Percentiles rank a stretch among this genome's conserved stretches.
Conservation (phyloP, 2,888 invertebrate species). For the Scaptodrosophila latifasciaeformis region DNA sequence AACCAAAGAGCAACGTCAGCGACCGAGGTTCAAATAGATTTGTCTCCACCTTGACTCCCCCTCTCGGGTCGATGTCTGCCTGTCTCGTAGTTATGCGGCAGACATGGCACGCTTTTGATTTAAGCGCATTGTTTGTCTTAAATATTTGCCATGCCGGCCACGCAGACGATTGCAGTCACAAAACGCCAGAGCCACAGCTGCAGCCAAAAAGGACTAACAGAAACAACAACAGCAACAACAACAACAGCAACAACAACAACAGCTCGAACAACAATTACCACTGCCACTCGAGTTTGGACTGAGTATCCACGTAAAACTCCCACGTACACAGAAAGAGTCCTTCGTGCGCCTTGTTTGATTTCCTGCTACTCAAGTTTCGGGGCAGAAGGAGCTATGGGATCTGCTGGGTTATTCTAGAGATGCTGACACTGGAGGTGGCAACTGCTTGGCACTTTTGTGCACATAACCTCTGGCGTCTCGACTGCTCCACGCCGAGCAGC, state of each 20-base stretch:
- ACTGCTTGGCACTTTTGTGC: conserved; percentile 38
- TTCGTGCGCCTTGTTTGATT: conserved; percentile 54
- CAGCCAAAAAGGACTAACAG: neutral
- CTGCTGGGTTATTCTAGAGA: too few relatives aligned
- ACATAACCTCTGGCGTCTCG: conserved; percentile 41
- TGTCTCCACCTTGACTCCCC: conserved; percentile 4
- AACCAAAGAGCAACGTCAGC: conserved; percentile 23
- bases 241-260: conserved; percentile 1
- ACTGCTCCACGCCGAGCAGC: neutral
- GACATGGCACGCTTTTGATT: conserved; percentile 63
- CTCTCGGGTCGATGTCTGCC: conserved; percentile 20
- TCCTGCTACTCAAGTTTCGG: conserved; percentile 42
- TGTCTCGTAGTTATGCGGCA: conserved; percentile 53
- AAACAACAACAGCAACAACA: conserved; percentile 1
- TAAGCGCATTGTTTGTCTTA: conserved; percentile 64
- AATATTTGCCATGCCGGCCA: conserved; percentile 67
- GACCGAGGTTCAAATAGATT: conserved; percentile 48
- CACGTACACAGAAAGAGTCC: conserved; percentile 13
- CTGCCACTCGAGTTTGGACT: too few relatives aligned
- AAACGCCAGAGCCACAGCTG: conserved; percentile 35
- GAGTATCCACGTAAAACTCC: neutral
- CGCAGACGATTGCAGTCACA: conserved; percentile 50
- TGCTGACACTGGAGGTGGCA: too few relatives aligned
- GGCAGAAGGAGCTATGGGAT: too few relatives aligned
- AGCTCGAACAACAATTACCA: too few relatives aligned